Evolutionary conservation across 2,888 invertebrate genomes (phyloP).

Genomic region (Dynastes hyllus): DNA sequence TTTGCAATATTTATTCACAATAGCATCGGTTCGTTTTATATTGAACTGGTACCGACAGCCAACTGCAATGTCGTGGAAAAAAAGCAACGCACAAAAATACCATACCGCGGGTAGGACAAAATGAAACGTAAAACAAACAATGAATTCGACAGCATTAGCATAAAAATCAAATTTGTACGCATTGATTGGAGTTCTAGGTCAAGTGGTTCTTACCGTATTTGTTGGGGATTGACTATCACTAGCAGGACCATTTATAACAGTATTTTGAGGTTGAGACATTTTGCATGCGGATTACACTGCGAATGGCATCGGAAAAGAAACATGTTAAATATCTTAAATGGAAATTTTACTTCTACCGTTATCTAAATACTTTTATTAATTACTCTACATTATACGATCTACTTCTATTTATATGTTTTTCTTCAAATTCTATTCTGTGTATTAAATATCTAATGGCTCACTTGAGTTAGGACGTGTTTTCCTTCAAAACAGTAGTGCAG

Average conservation of each 20-base stretch:
- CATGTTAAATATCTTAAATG: not conserved
- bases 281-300: conserved; percentile 48
- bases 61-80: not conserved
- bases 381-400: conserved; percentile 10
- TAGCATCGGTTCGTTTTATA: conserved; percentile 3
- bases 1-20: conserved; percentile 19
- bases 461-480: no score
- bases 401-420: not conserved
- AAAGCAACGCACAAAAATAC: not conserved
- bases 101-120: not conserved
- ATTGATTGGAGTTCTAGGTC: conserved; percentile 1
- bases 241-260: conserved; percentile 55
- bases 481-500: no score
- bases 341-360: no score
- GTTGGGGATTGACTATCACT: conserved; percentile 49
- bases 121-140: not conserved
- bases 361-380: no score
- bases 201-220: conserved; percentile 47
- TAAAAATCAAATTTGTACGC: conserved; percentile 21
- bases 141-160: conserved; percentile 12
- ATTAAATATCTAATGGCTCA: not conserved
- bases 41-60: conserved; percentile 27
- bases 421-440: not conserved
- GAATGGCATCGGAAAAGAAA: conserved; percentile 35
- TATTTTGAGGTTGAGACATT: conserved; percentile 56